Percentiles rank a stretch among this genome's conserved stretches.
phyloP scores from a whole-genome alignment of 1,140 invertebrate species.

The Ceratina calcarata region DNA sequence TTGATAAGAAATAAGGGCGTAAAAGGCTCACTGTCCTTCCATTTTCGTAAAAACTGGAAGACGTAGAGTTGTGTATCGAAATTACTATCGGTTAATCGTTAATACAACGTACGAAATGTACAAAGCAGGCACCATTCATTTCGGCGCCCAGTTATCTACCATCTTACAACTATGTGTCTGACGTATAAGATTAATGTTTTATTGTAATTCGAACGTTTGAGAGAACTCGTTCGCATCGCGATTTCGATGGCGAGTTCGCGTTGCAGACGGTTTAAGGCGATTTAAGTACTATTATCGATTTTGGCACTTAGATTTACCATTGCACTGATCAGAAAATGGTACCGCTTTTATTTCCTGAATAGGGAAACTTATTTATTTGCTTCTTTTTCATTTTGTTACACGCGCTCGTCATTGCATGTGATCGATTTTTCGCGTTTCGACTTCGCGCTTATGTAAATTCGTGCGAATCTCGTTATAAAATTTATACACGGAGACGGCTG shows the following conservation, averaged over 20 bases:
- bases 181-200: conserved; percentile 37
- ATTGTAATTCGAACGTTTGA: conserved; percentile 41
- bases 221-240: conserved; percentile 34
- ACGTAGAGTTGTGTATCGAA: conserved; percentile 38
- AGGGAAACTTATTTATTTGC: conserved; percentile 40
- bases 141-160: conserved; percentile 27
- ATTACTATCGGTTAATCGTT: conserved; percentile 65
- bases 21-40: conserved; percentile 39
- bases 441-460: neutral
- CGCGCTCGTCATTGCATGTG: neutral
- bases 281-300: conserved; percentile 75
- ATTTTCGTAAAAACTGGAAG: conserved; percentile 30
- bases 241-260: conserved; percentile 55
- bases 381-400: neutral
- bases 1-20: conserved; percentile 63
- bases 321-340: conserved; percentile 71
- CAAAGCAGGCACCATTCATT: conserved; percentile 67
- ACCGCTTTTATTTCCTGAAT: conserved; percentile 54
- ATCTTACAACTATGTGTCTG: conserved; percentile 51
- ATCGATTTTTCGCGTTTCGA: neutral
- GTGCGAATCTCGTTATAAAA: neutral
- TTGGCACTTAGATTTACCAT: conserved; percentile 79
- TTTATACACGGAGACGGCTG: neutral
- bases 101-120: conserved; percentile 72
- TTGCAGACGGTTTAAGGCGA: conserved; percentile 67